Percentiles rank a stretch among this genome's conserved stretches.
Conservation (phyloP, 2,888 invertebrate genomes). For the Lasioglossum marginatum region DNA sequence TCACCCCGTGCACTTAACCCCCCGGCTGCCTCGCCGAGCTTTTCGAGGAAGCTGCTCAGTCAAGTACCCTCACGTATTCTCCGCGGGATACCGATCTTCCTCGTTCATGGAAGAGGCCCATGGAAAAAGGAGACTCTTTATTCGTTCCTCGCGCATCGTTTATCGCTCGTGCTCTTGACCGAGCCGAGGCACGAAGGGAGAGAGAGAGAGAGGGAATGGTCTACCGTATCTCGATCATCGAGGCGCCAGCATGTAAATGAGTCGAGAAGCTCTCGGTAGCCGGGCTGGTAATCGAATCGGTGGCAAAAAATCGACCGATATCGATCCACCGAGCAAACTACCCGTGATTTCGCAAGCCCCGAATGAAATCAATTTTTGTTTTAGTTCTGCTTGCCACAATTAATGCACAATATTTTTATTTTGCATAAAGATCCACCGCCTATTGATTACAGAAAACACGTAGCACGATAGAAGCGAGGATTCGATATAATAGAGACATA, state of each 20-base stretch:
- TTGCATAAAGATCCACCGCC: no score
- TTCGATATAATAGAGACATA: no score
- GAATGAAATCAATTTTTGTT: no score
- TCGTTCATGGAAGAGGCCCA: constrained; percentile 42
- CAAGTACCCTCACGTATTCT: constrained; percentile 35
- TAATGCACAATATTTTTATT: no score
- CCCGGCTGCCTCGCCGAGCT: constrained; percentile 32
- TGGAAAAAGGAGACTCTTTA: constrained; percentile 48
- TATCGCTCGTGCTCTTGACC: constrained; percentile 71
- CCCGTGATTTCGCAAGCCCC: not conserved
- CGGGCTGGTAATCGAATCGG: not conserved
- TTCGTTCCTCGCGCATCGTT: constrained; percentile 50
- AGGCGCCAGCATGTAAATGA: constrained; percentile 71
- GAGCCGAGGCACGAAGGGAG: constrained; percentile 36
- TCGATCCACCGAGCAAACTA: constrained; percentile 1
- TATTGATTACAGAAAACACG: not conserved
- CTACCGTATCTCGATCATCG: constrained; percentile 59
- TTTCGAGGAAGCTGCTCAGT: constrained; percentile 47
- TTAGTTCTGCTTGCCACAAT: no score
- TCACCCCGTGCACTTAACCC: constrained; percentile 47
- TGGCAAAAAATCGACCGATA: not conserved
- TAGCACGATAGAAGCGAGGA: not conserved
- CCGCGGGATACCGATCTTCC: constrained; percentile 43
- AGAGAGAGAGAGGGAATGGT: not conserved
- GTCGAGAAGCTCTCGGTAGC: constrained; percentile 34